A percentile compares a stretch with the other conserved stretches of the same genome.
Conservation (phyloP, 2,888 invertebrate genomes). For the Petrolisthes cinctipes region DNA sequence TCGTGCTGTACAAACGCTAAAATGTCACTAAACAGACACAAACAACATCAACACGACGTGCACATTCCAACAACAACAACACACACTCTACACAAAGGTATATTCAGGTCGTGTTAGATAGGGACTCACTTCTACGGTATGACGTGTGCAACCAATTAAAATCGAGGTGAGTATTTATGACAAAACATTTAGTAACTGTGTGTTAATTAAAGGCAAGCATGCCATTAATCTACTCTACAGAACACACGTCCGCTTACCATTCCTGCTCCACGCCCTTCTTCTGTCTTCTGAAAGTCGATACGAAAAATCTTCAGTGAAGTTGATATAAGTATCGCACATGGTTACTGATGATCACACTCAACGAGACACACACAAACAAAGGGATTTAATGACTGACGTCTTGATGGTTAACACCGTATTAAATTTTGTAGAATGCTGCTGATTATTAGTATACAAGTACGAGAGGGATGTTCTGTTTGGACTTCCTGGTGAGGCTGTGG, state of each 20-base stretch:
- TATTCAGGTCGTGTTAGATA: neutral
- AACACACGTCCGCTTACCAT: constrained; percentile 45
- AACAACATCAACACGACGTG: neutral
- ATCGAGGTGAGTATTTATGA: no score
- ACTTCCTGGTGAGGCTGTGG: no score
- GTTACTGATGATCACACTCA: neutral
- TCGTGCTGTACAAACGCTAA: neutral
- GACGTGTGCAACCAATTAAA: no score
- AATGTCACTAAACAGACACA: neutral
- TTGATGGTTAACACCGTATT: no score
- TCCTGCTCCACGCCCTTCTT: constrained; percentile 52
- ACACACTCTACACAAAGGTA: neutral
- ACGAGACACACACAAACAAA: neutral
- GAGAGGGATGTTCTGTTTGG: no score
- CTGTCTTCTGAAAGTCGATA: constrained; percentile 61
- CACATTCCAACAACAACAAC: neutral
- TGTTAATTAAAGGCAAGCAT: neutral
- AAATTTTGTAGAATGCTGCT: no score
- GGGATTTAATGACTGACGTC: neutral
- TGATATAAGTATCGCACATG: constrained; percentile 61
- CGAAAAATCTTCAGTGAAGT: constrained; percentile 64
- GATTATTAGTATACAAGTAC: no score
- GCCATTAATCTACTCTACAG: neutral
- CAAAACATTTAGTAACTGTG: neutral
- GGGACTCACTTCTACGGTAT: no score